Base-by-base conservation (phyloP, 2,888 invertebrate species). In the Melinaea menophilus region DNA sequence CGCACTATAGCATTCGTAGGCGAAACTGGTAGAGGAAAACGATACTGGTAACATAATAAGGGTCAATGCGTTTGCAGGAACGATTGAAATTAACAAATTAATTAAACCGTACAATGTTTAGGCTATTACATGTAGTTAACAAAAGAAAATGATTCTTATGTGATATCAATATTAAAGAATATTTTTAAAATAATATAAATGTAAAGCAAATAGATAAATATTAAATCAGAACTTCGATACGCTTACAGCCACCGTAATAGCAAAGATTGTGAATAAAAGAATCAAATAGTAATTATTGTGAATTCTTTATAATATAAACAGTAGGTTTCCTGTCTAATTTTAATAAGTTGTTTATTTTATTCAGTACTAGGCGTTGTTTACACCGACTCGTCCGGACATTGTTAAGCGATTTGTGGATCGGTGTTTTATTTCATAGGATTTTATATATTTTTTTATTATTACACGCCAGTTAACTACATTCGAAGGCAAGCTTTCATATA, bases 31-130 rank as follows among this genome's bases (percentile, higher is more conserved):
- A 63, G 60, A 59, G 55, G 22, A 11, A 56, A 51, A 56, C 22
- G 34, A 4, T 61, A 60, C 33, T 55, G 47, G 56, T 31, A 61
- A 57, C 56, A 45, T 55, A 45, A 56, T 34, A 55, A 5, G 51
- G 61, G 61, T 61, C 48, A 59, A 47, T n/a, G 57, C 56, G 47
- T 63, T 70, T 66, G 67, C 63, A 41, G 65, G 68, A 66, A 71
- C 57, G 51, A 66, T 67, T 69, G 66, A 72, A 72, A 66, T 72
- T 72, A 71, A 72, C 72, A 59, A 70, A 70, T 59, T 56, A 65
- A 63, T 56, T 74, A 71, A 70, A 61, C 63, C 58, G 71, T 72
- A 73, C 59, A 68, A 63, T 64, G 67, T 63, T 67, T 64, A 59
- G 31, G 62, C 66, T 9, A 9, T 3, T 1, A 41, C 41, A 7